phyloP scores from a whole-genome alignment of 1,140 invertebrate genomes.

The Ceratitis capitata region DNA sequence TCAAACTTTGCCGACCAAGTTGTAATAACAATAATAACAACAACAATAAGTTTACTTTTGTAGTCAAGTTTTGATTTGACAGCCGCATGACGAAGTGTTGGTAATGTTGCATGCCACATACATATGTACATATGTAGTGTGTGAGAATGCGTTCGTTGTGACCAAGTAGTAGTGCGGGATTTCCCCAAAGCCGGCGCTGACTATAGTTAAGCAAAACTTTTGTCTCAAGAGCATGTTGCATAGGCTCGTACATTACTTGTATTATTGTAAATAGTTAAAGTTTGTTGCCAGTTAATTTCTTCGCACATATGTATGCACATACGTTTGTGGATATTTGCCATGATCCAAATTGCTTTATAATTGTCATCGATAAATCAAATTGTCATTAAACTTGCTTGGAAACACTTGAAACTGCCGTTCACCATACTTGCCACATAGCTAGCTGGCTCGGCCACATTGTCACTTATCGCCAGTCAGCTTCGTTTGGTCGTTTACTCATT shows the following conservation, averaged over 20 bases:
- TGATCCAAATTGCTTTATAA: constrained; percentile 36
- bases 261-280: neutral
- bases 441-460: neutral
- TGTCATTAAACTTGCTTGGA: constrained; percentile 1
- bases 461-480: neutral
- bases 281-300: neutral
- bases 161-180: no score
- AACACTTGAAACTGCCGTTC: neutral
- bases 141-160: no score
- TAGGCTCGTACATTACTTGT: neutral
- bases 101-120: neutral
- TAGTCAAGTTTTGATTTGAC: neutral
- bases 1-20: neutral
- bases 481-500: neutral
- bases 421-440: neutral
- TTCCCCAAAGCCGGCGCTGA: no score
- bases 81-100: neutral
- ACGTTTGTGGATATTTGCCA: no score
- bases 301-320: neutral
- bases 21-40: neutral
- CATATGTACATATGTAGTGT: no score
- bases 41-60: neutral
- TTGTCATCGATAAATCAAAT: constrained; percentile 37
- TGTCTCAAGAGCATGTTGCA: neutral
- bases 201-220: no score